phyloP scores from a whole-genome alignment of 2,113 vertebrate species.

The Mixornis gularis region DNA sequence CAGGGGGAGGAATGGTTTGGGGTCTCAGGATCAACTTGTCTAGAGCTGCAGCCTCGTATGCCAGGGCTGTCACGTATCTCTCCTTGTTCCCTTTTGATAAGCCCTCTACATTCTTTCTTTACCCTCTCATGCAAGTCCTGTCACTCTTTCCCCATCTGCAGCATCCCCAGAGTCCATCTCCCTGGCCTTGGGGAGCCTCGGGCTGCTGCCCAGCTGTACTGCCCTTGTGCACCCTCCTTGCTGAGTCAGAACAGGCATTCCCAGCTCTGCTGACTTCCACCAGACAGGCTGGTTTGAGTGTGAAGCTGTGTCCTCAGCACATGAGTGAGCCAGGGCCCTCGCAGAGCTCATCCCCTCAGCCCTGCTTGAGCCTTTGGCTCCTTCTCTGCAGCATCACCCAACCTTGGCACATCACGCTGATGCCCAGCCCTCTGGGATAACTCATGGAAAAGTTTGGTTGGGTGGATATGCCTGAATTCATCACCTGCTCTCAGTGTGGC shows the following conservation, averaged over 20 bases:
- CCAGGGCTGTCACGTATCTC: background rate
- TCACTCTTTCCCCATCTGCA: background rate
- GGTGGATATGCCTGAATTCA: background rate
- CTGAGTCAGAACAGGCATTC: background rate
- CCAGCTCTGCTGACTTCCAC: background rate
- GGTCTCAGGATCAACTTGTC: background rate
- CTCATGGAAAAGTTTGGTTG: background rate
- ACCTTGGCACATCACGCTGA: rapidly evolving
- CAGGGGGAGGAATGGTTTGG: rapidly evolving
- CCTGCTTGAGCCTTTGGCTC: background rate
- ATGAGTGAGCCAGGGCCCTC: background rate
- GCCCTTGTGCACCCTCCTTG: rapidly evolving
- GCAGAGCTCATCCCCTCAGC: background rate
- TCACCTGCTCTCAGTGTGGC: background rate
- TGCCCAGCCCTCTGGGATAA: background rate
- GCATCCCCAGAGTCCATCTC: background rate
- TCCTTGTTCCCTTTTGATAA: background rate
- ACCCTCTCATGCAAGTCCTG: background rate
- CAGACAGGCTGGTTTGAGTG: background rate
- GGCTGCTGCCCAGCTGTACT: background rate
- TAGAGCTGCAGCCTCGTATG: background rate
- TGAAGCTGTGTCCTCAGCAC: background rate
- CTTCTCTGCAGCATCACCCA: background rate
- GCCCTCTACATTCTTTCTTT: background rate
- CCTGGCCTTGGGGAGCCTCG: background rate